Conservation (phyloP, 2,888 invertebrate species). For the Agrilus biguttatus region DNA sequence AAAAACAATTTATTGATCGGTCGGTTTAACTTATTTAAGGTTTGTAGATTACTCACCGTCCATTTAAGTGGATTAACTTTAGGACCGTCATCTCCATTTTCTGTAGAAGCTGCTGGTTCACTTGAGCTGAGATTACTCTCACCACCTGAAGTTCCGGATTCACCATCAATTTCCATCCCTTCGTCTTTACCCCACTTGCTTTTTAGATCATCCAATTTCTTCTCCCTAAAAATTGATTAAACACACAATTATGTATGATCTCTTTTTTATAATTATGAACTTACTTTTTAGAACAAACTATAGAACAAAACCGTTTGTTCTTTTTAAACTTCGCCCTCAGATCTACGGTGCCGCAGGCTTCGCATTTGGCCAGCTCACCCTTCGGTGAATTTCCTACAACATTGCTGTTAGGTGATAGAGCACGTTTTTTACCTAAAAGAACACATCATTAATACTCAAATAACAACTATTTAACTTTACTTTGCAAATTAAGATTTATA, state of each 20-base stretch:
- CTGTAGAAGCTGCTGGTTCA: slow-evolving; percentile 18
- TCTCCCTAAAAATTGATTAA: too few relatives aligned
- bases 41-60: slow-evolving; percentile 35
- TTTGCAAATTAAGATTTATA: too few relatives aligned
- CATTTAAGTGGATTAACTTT: slow-evolving; percentile 50
- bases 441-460: slow-evolving; percentile 2
- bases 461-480: background rate
- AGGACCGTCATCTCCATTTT: slow-evolving; percentile 33
- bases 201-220: slow-evolving; percentile 16
- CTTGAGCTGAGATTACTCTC: slow-evolving; percentile 31
- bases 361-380: slow-evolving; percentile 49
- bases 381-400: slow-evolving; percentile 32
- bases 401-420: slow-evolving; percentile 17
- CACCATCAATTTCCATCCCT: slow-evolving; percentile 29
- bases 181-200: slow-evolving; percentile 27
- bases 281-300: slow-evolving; percentile 50
- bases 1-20: background rate
- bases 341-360: slow-evolving; percentile 57
- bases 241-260: slow-evolving; percentile 5
- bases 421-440: slow-evolving; percentile 39
- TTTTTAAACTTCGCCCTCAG: slow-evolving; percentile 53
- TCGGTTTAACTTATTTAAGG: background rate
- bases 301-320: slow-evolving; percentile 62
- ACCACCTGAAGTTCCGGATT: slow-evolving; percentile 29
- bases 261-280: slow-evolving; percentile 12